Base-by-base conservation (phyloP, 2,113 vertebrate genomes). In the Triplophysa rosa region DNA sequence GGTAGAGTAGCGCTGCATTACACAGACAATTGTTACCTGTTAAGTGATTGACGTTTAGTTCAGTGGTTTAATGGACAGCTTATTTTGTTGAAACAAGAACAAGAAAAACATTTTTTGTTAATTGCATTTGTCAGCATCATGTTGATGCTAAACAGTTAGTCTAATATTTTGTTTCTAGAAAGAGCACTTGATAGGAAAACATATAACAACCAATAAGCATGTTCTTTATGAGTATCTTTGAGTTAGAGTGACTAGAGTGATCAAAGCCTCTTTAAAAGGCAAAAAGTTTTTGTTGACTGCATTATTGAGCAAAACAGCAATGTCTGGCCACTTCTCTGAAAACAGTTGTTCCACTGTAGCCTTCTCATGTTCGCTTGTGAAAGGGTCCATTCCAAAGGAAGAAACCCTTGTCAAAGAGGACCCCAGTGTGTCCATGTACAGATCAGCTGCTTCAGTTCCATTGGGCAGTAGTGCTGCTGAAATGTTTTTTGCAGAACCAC, bases 391-490 rank as follows among this genome's bases (percentile, higher is more conserved):
- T 68, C 37, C 66, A 68, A 68, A 68, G 23, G 66, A 11, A 1
- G 66, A 68, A 26, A 33, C 66, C 19, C 37, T 68, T 68, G 66
- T 68, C 33, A 68, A 68, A 40, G 66, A 33, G 2, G 24, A 10
- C 17, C 37, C 37, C 26, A 37, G 29, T 68, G 49, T 52, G 49
- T 52, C 4, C 49, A 52, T 42, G 12, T n/a, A 33, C 66, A 68
- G 66, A 68, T 68, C 33, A 40, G 66, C 66, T 68, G 66, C 66
- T 68, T 68, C 66, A 68, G 33, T 26, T 68, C 24, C 66, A 26
- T 68, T 1, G 9, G 66, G 66, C 66, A 68, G 66, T 68, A 68
- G 33, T 40, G 33, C 66, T 40, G 23, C 24, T 40, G 66, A 52
- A 33, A 68, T 40, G 19, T 68, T 67, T 67, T 68, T 68, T 68